Evolutionary conservation across 1,140 invertebrate genomes (phyloP).

Genomic region (Hesperophylax magnus): DNA sequence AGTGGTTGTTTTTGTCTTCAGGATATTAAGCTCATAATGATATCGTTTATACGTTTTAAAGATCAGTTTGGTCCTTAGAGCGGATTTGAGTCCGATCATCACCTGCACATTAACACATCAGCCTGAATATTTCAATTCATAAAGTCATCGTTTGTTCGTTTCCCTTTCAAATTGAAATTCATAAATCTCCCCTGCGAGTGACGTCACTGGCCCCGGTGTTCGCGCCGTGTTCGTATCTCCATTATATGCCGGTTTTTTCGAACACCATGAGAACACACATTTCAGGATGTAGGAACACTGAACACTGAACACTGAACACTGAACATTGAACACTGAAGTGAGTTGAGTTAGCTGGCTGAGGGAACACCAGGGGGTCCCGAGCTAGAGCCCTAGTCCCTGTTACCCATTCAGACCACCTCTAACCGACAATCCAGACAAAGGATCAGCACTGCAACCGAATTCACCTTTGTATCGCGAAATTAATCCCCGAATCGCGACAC

Average conservation of each 20-base stretch:
- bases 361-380: constrained; percentile 15
- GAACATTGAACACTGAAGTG: not conserved
- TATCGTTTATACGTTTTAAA: too few species aligned
- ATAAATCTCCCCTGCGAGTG: constrained; percentile 48
- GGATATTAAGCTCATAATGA: too few species aligned
- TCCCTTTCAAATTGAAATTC: constrained; percentile 54
- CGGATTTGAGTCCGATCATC: not conserved
- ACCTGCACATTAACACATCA: not conserved
- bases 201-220: constrained; percentile 22
- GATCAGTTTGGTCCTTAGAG: too few species aligned
- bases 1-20: too few species aligned
- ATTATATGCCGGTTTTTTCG: constrained; percentile 41
- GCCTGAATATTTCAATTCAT: not conserved
- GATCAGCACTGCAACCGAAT: constrained; percentile 15
- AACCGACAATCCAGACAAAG: constrained; percentile 39
- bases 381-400: not conserved
- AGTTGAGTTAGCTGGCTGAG: not conserved
- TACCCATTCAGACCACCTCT: not conserved
- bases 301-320: not conserved
- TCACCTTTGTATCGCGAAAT: constrained; percentile 46
- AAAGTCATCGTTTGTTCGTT: constrained; percentile 53
- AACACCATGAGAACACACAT: constrained; percentile 50
- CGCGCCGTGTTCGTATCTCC: not conserved
- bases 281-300: constrained; percentile 55
- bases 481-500: constrained; percentile 46